Conservation (phyloP, 2,888 invertebrate species). For the Sipha maydis region DNA sequence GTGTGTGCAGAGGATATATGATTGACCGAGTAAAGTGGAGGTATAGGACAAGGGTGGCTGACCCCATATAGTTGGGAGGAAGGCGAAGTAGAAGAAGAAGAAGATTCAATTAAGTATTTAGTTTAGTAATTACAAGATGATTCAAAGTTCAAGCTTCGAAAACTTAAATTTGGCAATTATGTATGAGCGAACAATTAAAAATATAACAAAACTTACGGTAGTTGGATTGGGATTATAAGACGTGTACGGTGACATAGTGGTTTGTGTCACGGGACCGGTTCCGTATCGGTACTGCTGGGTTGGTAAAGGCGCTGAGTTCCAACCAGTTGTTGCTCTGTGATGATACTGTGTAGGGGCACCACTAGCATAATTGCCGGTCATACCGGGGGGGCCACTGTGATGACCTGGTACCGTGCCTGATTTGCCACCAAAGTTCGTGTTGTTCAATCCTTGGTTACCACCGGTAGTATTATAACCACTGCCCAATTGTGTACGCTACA, state of each 20-base stretch:
- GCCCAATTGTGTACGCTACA: slow-evolving; percentile 55
- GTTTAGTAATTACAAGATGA: too few species aligned
- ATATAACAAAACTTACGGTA: slow-evolving; percentile 60
- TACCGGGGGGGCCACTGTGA: slow-evolving; percentile 61
- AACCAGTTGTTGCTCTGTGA: slow-evolving; percentile 53
- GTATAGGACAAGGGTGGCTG: too few species aligned
- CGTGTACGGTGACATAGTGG: slow-evolving; percentile 62
- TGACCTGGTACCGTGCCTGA: slow-evolving; percentile 53
- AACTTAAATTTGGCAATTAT: neutral
- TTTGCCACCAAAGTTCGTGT: slow-evolving; percentile 46
- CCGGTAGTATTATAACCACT: slow-evolving; percentile 55
- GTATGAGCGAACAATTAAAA: neutral
- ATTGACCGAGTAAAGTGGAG: too few species aligned
- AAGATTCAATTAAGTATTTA: too few species aligned
- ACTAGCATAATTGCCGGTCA: slow-evolving; percentile 61
- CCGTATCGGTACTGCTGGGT: slow-evolving; percentile 60
- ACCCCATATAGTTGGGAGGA: too few species aligned
- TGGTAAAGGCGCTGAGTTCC: slow-evolving; percentile 52
- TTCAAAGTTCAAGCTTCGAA: too few species aligned
- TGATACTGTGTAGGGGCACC: slow-evolving; percentile 60
- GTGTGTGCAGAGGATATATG: too few species aligned
- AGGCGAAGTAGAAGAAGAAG: too few species aligned
- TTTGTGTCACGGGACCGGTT: slow-evolving; percentile 45
- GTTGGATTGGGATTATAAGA: slow-evolving; percentile 62
- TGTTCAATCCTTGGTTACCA: slow-evolving; percentile 56